Evolutionary conservation across 2,888 invertebrate species (phyloP), one percentile per base, ranked within the genome.

Genomic region (Drosophila paucipuncta): DNA sequence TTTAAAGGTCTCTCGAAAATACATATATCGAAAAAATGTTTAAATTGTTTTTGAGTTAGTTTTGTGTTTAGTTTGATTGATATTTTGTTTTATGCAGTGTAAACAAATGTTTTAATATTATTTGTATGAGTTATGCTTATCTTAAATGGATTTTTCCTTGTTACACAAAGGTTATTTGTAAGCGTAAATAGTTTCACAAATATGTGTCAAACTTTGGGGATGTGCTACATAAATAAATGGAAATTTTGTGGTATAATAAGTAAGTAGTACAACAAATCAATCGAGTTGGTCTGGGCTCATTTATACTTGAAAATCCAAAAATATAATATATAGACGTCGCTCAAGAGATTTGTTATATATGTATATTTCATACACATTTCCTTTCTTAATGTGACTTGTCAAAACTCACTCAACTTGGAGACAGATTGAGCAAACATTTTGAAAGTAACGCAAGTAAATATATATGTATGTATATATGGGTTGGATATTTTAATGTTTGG

Each of bases 221-320:
- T 49, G 68, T 81, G 54, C 68, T 73, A 77, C 57, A 76, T 35
- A 62, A 54, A 64, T 37, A 57, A 43, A n/a, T 52, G 53, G 41
- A 67, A 59, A 57, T 53, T 33, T 31, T 59, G 54, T 61, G 53
- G n/a, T 16, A 55, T 16, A 52, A 10, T 31, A 13, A 30, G 58
- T 58, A 16, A 41, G 57, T 67, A 22, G 31, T 65, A 84, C 82
- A 88, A 88, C 90, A 88, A 89, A 90, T 86, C 89, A 79, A 86
- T 90, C 86, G 89, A 87, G 87, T 78, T 90, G 78, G 86, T 91
- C 91, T 91, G 91, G 91, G 91, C 91, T 91, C 91, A 91, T 85
- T 82, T 83, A 85, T 86, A 90, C 76, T 83, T 85, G 68, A 75
- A 78, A 83, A 81, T 85, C 54, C 66, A 85, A 85, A 83, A 82